A percentile compares a stretch with the other conserved stretches of the same genome.
Conservation (phyloP, 2,113 vertebrate species). For the Cheilinus undulatus region DNA sequence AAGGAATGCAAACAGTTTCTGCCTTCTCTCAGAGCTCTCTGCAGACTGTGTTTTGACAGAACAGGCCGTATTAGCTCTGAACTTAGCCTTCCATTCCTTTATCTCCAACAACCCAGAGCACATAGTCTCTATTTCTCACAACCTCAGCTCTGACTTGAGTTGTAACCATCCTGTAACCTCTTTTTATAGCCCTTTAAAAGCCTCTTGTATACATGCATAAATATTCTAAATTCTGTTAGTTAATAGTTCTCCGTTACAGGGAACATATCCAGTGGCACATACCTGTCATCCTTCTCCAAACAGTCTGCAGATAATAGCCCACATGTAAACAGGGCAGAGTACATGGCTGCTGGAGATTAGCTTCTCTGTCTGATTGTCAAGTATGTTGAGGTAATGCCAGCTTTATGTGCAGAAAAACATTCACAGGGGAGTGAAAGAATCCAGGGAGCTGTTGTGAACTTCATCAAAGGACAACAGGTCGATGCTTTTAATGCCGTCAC, state of each 20-base stretch:
- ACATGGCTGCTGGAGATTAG: conserved; percentile 9
- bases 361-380: conserved; percentile 15
- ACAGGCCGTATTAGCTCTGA: conserved; percentile 27
- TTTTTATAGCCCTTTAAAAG: conserved; percentile 55
- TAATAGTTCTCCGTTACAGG: conserved; percentile 2
- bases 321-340: conserved; percentile 18
- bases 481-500: conserved; percentile 27
- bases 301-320: conserved; percentile 31
- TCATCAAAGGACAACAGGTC: conserved; percentile 46
- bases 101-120: conserved; percentile 38
- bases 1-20: conserved; percentile 63
- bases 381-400: conserved; percentile 32
- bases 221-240: conserved; percentile 16
- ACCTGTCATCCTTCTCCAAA: conserved; percentile 41
- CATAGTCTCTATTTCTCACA: conserved; percentile 47
- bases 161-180: conserved; percentile 28
- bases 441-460: conserved; percentile 58
- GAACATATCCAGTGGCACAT: conserved; percentile 18
- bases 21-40: conserved; percentile 57
- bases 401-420: conserved; percentile 42
- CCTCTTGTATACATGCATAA: conserved; percentile 40
- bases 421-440: conserved; percentile 57
- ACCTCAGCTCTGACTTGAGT: conserved; percentile 41
- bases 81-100: conserved; percentile 51
- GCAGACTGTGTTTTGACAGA: conserved; percentile 52